Evolutionary conservation across 2,888 invertebrate species (phyloP).

Genomic region (Cerastoderma edule): DNA sequence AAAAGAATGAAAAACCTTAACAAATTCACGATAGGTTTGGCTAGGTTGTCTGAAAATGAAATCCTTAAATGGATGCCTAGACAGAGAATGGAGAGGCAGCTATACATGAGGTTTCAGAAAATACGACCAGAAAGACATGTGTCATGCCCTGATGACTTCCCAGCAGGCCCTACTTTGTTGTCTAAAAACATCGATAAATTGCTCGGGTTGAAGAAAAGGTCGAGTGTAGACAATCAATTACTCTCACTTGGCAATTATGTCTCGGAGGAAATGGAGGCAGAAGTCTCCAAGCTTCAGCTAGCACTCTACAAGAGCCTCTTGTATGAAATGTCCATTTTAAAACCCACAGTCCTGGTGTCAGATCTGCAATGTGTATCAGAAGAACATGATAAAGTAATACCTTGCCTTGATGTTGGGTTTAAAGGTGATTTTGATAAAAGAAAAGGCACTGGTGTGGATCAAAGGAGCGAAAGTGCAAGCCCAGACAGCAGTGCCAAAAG

Average conservation of each 20-base stretch:
- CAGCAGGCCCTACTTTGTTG: constrained; percentile 68
- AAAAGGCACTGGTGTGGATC: too few species aligned
- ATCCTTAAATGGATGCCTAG: constrained; percentile 67
- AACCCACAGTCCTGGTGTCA: constrained; percentile 39
- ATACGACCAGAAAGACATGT: too few species aligned
- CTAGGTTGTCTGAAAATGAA: constrained; percentile 58
- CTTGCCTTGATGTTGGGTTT: too few species aligned
- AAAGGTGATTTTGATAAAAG: too few species aligned
- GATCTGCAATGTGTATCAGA: constrained; percentile 5
- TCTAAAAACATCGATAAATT: constrained; percentile 71
- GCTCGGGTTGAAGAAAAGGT: constrained; percentile 70
- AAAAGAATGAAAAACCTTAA: constrained; percentile 62
- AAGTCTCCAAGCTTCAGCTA: constrained; percentile 69
- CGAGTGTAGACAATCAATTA: constrained; percentile 29
- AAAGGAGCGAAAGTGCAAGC: too few species aligned
- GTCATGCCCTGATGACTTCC: constrained; percentile 66
- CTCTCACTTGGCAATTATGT: constrained; percentile 68
- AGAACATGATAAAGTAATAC: not conserved
- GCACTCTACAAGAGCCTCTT: constrained; percentile 70
- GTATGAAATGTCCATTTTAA: constrained; percentile 63
- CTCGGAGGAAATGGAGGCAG: constrained; percentile 73
- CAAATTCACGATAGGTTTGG: constrained; percentile 66
- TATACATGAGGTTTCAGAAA: constrained; percentile 7
- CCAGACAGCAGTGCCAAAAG: too few species aligned
- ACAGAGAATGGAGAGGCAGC: constrained; percentile 39